Evolutionary conservation across 1,140 invertebrate genomes (phyloP).

Genomic region (Cecropterus lyciades): DNA sequence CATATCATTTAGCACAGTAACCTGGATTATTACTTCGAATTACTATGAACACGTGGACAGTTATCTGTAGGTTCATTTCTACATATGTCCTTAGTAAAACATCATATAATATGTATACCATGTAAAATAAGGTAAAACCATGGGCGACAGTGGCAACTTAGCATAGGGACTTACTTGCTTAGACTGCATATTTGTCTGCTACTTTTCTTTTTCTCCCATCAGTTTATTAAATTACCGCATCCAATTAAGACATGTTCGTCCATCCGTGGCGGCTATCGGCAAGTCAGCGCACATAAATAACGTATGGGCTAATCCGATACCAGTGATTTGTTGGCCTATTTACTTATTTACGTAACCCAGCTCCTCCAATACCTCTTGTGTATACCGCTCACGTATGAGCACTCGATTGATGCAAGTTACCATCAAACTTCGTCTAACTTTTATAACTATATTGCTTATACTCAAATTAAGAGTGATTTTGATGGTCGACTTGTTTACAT

Average conservation of each 20-base stretch:
- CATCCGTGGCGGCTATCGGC: slow-evolving; percentile 37
- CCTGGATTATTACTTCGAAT: no score
- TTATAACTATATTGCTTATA: neutral
- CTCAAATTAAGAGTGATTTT: neutral
- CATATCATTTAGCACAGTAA: no score
- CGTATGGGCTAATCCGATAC: slow-evolving; percentile 73
- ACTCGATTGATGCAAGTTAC: slow-evolving; percentile 18
- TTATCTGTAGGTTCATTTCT: no score
- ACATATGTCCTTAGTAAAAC: no score
- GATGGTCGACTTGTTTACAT: neutral
- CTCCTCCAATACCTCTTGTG: slow-evolving; percentile 15
- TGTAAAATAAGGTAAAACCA: no score
- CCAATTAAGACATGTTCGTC: slow-evolving; percentile 16
- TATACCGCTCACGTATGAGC: slow-evolving; percentile 43
- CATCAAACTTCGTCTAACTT: slow-evolving; percentile 13
- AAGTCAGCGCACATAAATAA: slow-evolving; percentile 72
- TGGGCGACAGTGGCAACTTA: no score
- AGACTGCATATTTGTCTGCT: no score
- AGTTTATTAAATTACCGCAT: slow-evolving; percentile 42
- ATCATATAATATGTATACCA: no score
- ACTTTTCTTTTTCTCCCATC: no score
- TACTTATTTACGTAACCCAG: slow-evolving; percentile 56
- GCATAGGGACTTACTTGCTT: no score
- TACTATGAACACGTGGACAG: no score
- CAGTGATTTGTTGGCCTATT: slow-evolving; percentile 76